These are phyloP conservation scores for Labroides dimidiatus DNA, from an alignment of 2,797 vertebrate genomes.

Conservation along the genomic window DNA sequence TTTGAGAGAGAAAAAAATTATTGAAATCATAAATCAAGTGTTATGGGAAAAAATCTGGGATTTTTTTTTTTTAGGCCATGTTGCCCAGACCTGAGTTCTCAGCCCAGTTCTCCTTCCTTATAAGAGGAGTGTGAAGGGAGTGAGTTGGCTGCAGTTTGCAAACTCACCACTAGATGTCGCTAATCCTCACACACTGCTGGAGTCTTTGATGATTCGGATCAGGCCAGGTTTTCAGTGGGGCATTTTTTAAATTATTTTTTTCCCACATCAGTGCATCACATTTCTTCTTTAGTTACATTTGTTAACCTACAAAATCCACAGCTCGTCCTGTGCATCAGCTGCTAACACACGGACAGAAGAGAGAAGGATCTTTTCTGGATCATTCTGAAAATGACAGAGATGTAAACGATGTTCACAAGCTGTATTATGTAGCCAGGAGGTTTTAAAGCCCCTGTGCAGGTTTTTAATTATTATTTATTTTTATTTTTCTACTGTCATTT, in stretches of 20 bases:
- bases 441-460: neutral
- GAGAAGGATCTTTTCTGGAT: neutral
- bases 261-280: neutral
- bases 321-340: neutral
- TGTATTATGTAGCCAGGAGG: neutral
- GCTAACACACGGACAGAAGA: too few relatives aligned
- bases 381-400: neutral
- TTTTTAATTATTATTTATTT: too few relatives aligned
- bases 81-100: too few relatives aligned
- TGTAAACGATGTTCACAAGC: neutral
- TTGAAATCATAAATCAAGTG: too few relatives aligned
- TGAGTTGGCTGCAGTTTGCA: neutral
- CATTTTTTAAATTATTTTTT: too few relatives aligned
- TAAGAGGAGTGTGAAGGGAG: neutral
- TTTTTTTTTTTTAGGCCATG: too few relatives aligned
- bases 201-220: neutral
- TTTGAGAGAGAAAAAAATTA: too few relatives aligned
- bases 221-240: neutral
- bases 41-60: too few relatives aligned
- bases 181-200: neutral
- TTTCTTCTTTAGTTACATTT: neutral
- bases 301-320: too few relatives aligned
- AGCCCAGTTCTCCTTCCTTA: too few relatives aligned
- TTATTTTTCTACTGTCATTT: constrained; percentile 9
- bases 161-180: neutral